These are phyloP conservation scores for Apteryx owenii DNA, from an alignment of 2,113 vertebrate genomes.

Conservation along the genomic window DNA sequence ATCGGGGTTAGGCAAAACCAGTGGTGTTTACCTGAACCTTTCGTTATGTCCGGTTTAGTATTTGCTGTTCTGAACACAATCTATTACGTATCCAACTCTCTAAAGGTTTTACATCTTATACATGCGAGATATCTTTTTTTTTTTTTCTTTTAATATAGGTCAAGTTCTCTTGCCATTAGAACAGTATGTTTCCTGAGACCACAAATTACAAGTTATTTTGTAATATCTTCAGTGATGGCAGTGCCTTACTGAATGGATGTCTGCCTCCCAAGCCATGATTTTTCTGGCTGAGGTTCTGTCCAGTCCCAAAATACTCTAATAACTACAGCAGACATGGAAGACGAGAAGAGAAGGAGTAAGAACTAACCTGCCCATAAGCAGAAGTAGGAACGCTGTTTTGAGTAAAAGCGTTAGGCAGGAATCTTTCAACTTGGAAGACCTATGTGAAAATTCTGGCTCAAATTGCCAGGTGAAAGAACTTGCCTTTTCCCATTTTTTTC, in stretches of 20 bases:
- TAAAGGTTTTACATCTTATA: neutral
- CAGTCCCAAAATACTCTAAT: neutral
- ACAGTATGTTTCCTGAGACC: neutral
- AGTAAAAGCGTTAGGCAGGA: neutral
- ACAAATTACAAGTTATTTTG: neutral
- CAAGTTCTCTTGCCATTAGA: neutral
- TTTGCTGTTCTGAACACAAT: neutral
- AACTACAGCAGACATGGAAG: neutral
- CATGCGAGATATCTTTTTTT: no score
- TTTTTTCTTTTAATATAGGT: neutral
- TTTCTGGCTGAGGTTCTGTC: neutral
- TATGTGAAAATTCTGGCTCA: neutral
- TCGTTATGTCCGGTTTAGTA: accelerated
- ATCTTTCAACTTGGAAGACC: neutral
- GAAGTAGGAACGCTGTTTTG: neutral
- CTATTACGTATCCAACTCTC: neutral
- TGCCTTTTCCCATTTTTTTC: neutral
- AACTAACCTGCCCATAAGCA: neutral
- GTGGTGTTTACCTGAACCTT: neutral
- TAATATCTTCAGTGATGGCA: neutral
- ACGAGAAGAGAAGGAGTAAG: neutral
- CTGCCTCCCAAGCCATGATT: neutral
- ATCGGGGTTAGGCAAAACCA: neutral
- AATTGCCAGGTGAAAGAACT: neutral
- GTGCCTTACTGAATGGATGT: neutral